Base-by-base conservation (phyloP, 2,888 invertebrate species). In the Diaprepes abbreviatus region DNA sequence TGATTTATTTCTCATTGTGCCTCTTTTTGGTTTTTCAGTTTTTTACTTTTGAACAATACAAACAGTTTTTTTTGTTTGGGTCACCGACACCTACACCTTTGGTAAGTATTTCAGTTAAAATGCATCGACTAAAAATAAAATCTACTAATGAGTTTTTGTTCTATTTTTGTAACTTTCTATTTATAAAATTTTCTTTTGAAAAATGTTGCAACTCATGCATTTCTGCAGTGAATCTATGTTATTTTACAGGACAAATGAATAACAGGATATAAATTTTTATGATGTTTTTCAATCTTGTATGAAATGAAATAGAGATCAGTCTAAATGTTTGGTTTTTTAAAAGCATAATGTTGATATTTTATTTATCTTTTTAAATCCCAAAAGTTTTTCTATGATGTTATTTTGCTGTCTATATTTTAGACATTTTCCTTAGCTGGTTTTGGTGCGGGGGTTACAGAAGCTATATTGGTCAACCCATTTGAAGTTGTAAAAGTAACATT, bases 401-500 rank as follows among this genome's bases (percentile, higher is more conserved):
- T n/a, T n/a, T n/a, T n/a, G n/a, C n/a, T n/a, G n/a, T 17, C 16
- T 63, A 14, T 9, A 21, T 86, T 88, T 58, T 85, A 96, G 94
- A 94, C 95, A 14, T 95, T 93, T 83, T 91, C 95, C 2, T 83
- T 95, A 77, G 95, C 97, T 71, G 97, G 97, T 40, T 86, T 96
- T 9, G 91, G 92, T 66, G 94, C 96, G 48, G 97, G 97, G 54
- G 85, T 95, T 1, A 93, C 97, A n/a, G 97, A 97, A 85, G 96
- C 93, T 4, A 88, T 97, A 72, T 87, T 96, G 62, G 93, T 96
- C 0, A 97, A 97, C 85, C 97, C 97, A 0, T 97, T 97, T 82
- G 97, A 97, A 88, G 95, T 96, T 31, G 94, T 98, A 0, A 98
- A 97, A 88, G 96, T 97, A n/a, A 90, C 90, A 1, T 84, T 94